Percentiles rank a stretch among this genome's conserved stretches.
Evolutionary conservation across 2,113 vertebrate species (phyloP).

Genomic region (Lophotis ruficrista): DNA sequence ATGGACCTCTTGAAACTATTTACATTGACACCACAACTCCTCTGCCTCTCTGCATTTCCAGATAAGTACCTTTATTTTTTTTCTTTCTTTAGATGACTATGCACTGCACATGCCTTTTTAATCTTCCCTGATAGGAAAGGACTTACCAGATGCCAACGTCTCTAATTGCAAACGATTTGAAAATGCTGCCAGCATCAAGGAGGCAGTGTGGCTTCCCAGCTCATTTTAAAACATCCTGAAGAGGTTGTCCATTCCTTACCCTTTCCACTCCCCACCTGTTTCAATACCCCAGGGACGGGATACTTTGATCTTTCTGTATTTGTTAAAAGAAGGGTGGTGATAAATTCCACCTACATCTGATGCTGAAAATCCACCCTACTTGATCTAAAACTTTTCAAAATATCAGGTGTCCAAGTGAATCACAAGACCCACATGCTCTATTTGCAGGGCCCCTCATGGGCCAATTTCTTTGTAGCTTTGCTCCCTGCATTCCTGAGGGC

Average conservation of each 20-base stretch:
- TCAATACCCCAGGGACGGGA: background rate
- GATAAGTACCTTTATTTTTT: background rate
- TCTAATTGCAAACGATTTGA: constrained; percentile 11
- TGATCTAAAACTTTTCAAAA: background rate
- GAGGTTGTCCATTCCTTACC: background rate
- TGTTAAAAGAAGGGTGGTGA: constrained; percentile 4
- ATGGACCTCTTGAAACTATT: background rate
- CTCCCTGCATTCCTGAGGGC: background rate
- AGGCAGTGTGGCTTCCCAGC: background rate
- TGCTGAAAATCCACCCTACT: background rate
- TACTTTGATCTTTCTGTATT: constrained; percentile 32
- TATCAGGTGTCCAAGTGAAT: constrained; percentile 4
- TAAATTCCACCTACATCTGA: constrained; percentile 31
- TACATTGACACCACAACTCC: background rate
- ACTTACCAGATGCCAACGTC: background rate
- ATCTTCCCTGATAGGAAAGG: constrained; percentile 4
- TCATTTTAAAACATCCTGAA: constrained; percentile 1
- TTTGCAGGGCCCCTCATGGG: background rate
- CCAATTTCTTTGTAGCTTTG: background rate
- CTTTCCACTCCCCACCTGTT: background rate
- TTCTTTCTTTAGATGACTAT: background rate
- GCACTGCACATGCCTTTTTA: constrained; percentile 17
- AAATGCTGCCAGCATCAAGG: constrained; percentile 13
- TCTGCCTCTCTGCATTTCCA: background rate
- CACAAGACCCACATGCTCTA: background rate